phyloP scores from a whole-genome alignment of 2,888 invertebrate genomes.

The Halocaridina rubra region DNA sequence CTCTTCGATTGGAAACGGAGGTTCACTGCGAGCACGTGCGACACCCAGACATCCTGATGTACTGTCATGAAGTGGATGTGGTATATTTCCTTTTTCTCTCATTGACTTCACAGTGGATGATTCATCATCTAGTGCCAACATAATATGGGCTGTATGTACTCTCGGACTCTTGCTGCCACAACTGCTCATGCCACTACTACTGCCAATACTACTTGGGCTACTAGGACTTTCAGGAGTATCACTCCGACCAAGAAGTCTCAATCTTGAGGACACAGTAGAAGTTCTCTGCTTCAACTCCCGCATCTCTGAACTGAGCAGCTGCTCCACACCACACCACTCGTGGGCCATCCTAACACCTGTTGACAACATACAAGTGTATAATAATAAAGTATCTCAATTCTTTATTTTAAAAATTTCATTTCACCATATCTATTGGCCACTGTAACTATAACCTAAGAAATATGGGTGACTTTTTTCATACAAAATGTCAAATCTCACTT shows the following conservation, averaged over 20 bases:
- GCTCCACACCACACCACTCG: conserved; percentile 61
- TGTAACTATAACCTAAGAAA: too few species aligned
- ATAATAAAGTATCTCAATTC: too few species aligned
- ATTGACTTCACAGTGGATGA: not conserved
- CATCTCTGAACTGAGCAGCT: conserved; percentile 59
- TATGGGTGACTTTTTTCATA: too few species aligned
- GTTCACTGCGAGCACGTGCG: conserved; percentile 55
- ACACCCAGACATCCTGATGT: not conserved
- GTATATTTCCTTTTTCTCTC: not conserved
- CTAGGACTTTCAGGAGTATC: conserved; percentile 12
- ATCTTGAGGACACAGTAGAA: conserved; percentile 48
- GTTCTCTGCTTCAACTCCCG: conserved; percentile 58
- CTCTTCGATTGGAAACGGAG: conserved; percentile 57
- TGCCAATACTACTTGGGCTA: conserved; percentile 22
- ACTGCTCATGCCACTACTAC: conserved; percentile 6
- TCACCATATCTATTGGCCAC: too few species aligned
- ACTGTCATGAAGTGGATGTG: too few species aligned
- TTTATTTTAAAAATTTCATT: too few species aligned
- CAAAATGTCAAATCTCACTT: too few species aligned
- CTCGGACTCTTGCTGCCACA: not conserved
- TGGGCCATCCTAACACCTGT: conserved; percentile 58
- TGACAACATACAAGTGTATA: not conserved
- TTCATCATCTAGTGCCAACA: conserved; percentile 4
- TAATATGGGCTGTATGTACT: conserved; percentile 23
- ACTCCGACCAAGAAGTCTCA: conserved; percentile 43